Conservation (phyloP, 2,113 vertebrate species). For the Lagenorhynchus albirostris region DNA sequence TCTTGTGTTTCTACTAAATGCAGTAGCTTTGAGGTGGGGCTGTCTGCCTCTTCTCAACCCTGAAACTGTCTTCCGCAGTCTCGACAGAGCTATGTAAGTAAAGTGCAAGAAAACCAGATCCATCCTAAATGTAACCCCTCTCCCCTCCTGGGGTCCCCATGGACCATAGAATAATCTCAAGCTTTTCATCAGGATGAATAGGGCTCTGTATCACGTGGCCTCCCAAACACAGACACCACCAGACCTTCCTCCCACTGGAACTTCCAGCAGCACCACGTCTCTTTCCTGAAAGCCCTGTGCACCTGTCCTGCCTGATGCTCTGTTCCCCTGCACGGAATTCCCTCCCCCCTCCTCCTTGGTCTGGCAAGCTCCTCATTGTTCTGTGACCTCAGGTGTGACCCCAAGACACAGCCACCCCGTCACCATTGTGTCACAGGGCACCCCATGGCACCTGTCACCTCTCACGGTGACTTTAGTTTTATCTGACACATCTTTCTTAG, state of each 20-base stretch:
- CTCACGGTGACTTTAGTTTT: neutral
- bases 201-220: neutral
- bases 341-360: neutral
- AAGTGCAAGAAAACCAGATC: neutral
- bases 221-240: neutral
- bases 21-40: neutral
- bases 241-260: neutral
- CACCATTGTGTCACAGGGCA: accelerated
- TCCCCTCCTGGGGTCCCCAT: accelerated
- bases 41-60: neutral
- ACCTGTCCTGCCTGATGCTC: neutral
- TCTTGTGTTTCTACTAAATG: neutral
- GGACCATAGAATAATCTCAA: neutral
- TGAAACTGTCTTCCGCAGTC: neutral
- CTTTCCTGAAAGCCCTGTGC: neutral
- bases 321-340: neutral
- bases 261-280: neutral
- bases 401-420: neutral
- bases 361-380: neutral
- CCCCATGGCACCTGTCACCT: neutral
- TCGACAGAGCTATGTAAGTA: neutral
- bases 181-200: neutral
- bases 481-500: neutral
- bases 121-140: neutral
- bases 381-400: neutral